Evolutionary conservation across 2,113 vertebrate species (phyloP).

Genomic region (Upupa epops): DNA sequence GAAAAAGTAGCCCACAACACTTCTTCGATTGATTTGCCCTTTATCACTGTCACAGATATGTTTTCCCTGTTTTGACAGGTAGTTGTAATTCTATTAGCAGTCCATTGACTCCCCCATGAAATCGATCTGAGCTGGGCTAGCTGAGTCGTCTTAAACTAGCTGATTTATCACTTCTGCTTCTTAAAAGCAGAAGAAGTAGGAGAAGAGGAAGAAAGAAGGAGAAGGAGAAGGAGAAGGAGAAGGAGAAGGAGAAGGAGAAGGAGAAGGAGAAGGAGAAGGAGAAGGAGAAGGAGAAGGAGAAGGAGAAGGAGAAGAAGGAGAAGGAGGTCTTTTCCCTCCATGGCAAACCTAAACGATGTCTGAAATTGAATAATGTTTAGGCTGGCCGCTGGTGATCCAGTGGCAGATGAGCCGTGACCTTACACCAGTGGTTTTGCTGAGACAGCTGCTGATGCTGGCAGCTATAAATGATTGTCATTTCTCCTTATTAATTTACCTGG

Average conservation of each 20-base stretch:
- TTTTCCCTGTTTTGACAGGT: slow-evolving; percentile 85
- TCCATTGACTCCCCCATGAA: slow-evolving; percentile 79
- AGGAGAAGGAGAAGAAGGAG: neutral
- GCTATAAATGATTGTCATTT: slow-evolving; percentile 84
- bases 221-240: neutral
- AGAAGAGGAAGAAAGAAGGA: neutral
- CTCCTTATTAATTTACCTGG: slow-evolving; percentile 85
- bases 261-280: neutral
- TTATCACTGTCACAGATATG: slow-evolving; percentile 78
- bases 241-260: neutral
- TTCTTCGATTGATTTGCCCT: slow-evolving; percentile 81
- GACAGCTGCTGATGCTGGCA: slow-evolving; percentile 71
- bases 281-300: slow-evolving; percentile 30
- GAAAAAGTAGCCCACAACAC: neutral
- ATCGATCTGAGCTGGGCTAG: slow-evolving; percentile 74
- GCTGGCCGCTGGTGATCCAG: slow-evolving; percentile 41
- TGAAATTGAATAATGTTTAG: slow-evolving; percentile 78
- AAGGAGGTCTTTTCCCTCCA: slow-evolving; percentile 34
- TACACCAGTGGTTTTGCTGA: slow-evolving; percentile 77
- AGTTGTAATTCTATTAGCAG: slow-evolving; percentile 86
- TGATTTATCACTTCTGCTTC: slow-evolving; percentile 85
- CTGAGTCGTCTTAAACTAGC: slow-evolving; percentile 78
- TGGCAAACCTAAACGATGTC: slow-evolving; percentile 50
- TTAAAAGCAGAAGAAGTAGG: slow-evolving; percentile 47
- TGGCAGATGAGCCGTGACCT: slow-evolving; percentile 76